These are phyloP conservation scores for Daktulosphaira vitifoliae DNA, from an alignment of 1,140 invertebrate species.

Conservation along the genomic window DNA sequence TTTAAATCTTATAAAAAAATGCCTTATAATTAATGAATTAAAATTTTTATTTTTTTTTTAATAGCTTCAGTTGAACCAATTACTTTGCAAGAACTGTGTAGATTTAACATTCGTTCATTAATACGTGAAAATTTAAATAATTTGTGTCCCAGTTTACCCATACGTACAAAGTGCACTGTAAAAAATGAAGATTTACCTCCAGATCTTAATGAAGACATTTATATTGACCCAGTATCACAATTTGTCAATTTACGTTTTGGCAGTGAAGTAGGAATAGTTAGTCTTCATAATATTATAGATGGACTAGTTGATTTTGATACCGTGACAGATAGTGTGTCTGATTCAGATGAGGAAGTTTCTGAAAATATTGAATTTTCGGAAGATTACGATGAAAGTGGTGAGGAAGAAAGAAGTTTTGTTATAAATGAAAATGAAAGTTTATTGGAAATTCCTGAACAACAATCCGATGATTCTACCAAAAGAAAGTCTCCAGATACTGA, in stretches of 20 bases:
- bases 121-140: not conserved
- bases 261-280: not conserved
- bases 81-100: constrained; percentile 15
- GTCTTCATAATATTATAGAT: not conserved
- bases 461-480: not conserved
- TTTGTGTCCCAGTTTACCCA: not conserved
- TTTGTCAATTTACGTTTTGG: not conserved
- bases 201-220: too few species aligned
- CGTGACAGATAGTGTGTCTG: not conserved
- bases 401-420: too few species aligned
- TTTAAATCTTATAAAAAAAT: too few species aligned
- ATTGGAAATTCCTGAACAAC: not conserved
- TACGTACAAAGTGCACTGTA: not conserved
- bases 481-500: constrained; percentile 8
- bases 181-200: not conserved
- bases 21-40: too few species aligned
- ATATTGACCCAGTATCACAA: not conserved
- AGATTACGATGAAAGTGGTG: not conserved
- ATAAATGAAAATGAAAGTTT: too few species aligned
- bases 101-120: constrained; percentile 7
- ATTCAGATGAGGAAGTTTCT: not conserved
- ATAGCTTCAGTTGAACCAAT: constrained; percentile 10
- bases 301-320: not conserved
- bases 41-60: constrained; percentile 21
- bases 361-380: not conserved